A percentile compares a stretch with the other conserved stretches of the same genome.
Evolutionary conservation across 1,140 invertebrate genomes (phyloP).

Genomic region (Planococcus citri): DNA sequence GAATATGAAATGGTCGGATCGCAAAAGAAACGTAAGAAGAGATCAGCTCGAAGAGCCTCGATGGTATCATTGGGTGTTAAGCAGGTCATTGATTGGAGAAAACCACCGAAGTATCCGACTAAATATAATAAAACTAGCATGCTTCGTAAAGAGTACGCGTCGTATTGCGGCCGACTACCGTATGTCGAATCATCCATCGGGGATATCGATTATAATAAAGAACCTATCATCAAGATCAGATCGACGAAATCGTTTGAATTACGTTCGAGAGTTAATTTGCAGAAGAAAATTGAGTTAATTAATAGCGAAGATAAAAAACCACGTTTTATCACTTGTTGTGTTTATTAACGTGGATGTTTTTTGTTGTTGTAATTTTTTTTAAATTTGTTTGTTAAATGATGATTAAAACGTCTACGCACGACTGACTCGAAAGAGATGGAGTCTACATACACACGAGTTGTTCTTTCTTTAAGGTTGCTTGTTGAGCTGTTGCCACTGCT

Average conservation of each 20-base stretch:
- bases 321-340: background rate
- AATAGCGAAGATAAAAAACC: background rate
- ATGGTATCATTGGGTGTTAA: constrained; percentile 12
- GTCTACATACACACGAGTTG: too few relatives aligned
- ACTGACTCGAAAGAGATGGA: too few relatives aligned
- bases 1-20: background rate
- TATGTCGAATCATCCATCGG: background rate
- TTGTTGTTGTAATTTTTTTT: too few relatives aligned
- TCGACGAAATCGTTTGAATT: background rate
- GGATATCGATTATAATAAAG: background rate
- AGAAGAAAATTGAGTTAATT: background rate
- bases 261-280: background rate
- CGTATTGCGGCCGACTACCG: background rate
- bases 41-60: background rate
- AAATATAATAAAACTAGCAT: background rate
- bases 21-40: background rate
- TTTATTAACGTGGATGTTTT: too few relatives aligned
- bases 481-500: too few relatives aligned
- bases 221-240: background rate
- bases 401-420: too few relatives aligned
- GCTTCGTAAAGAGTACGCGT: background rate
- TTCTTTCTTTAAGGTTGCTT: too few relatives aligned
- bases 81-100: background rate
- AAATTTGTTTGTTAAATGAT: too few relatives aligned
- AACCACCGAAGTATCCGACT: background rate